Conservation (phyloP, 2,888 invertebrate genomes). For the Drosophila recens region DNA sequence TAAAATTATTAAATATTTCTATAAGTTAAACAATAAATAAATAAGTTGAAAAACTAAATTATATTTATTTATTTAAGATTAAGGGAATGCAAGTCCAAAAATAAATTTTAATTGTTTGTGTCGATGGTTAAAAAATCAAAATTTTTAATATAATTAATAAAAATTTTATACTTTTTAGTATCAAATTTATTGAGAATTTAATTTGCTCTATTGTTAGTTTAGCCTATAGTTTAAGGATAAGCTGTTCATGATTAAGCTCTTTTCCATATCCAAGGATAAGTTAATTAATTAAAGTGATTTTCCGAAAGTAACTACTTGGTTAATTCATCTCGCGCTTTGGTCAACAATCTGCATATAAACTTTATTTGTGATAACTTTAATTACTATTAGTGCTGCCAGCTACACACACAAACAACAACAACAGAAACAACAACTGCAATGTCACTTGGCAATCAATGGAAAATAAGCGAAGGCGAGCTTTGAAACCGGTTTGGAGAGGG, state of each 20-base stretch:
- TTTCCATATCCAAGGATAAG: background rate
- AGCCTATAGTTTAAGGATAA: background rate
- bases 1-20: too few species aligned
- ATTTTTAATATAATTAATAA: too few species aligned
- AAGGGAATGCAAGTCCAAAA: too few species aligned
- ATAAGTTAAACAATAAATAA: too few species aligned
- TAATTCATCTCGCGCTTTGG: slow-evolving; percentile 45
- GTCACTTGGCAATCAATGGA: slow-evolving; percentile 77
- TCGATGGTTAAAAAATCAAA: too few species aligned
- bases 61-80: too few species aligned
- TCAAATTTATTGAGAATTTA: background rate
- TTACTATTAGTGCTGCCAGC: slow-evolving; percentile 63
- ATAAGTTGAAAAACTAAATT: too few species aligned
- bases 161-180: background rate
- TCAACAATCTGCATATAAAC: slow-evolving; percentile 51
- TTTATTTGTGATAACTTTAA: slow-evolving; percentile 70
- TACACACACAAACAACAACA: slow-evolving; percentile 20
- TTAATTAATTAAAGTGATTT: slow-evolving; percentile 2
- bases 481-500: background rate
- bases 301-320: background rate
- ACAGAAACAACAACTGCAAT: slow-evolving; percentile 49
- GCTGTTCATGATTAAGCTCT: background rate
- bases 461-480: slow-evolving; percentile 32
- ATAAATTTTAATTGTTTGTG: too few species aligned
- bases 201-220: background rate